A percentile compares a stretch with the other conserved stretches of the same genome.
phyloP scores from a whole-genome alignment of 2,797 vertebrate genomes.

The Ctenopoma multispine region DNA sequence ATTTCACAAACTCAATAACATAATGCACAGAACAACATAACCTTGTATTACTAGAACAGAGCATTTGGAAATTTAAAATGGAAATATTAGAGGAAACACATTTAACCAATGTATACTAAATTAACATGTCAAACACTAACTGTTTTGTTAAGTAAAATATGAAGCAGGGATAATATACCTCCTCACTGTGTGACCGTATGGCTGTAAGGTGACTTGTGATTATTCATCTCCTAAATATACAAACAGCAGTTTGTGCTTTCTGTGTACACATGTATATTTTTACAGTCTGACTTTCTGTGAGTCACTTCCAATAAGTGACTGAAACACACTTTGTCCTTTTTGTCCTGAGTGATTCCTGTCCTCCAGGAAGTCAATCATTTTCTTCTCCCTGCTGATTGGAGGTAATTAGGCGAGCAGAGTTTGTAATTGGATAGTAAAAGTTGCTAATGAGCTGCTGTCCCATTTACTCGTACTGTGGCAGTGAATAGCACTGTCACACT shows the following conservation, averaged over 20 bases:
- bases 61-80: conserved; percentile 25
- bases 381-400: conserved; percentile 79
- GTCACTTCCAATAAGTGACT: conserved; percentile 19
- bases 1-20: conserved; percentile 66
- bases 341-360: conserved; percentile 68
- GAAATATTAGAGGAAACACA: not conserved
- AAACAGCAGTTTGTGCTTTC: not conserved
- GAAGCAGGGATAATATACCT: not conserved
- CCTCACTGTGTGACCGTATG: not conserved
- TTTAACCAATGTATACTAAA: not conserved
- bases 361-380: conserved; percentile 79
- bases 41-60: conserved; percentile 45
- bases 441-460: conserved; percentile 80
- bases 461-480: conserved; percentile 71
- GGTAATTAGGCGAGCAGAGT: conserved; percentile 80
- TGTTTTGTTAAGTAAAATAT: not conserved
- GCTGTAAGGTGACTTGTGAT: not conserved
- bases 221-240: not conserved
- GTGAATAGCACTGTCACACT: conserved; percentile 41
- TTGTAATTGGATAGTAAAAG: conserved; percentile 83
- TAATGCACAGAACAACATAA: conserved; percentile 44
- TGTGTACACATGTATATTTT: not conserved
- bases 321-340: conserved; percentile 60
- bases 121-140: not conserved
- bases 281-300: conserved; percentile 6